These are phyloP conservation scores for Aldabrachelys gigantea DNA, from an alignment of 2,113 vertebrate species.

Conservation along the genomic window DNA sequence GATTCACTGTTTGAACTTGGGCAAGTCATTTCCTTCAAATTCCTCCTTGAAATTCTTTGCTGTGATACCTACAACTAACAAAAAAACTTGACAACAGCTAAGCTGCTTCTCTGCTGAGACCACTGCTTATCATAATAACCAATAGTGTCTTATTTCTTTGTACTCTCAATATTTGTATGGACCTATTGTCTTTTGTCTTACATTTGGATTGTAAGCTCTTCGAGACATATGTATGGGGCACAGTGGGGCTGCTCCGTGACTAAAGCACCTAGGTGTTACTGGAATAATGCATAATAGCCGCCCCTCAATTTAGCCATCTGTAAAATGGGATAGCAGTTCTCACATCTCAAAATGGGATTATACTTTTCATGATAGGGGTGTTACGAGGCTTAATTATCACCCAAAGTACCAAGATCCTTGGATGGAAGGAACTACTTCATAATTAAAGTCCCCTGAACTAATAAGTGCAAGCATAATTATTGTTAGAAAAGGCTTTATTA, in stretches of 20 bases:
- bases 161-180: background rate
- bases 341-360: background rate
- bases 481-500: constrained; percentile 30
- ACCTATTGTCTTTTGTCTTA: background rate
- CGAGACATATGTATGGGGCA: background rate
- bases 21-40: background rate
- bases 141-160: background rate
- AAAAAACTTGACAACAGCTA: background rate
- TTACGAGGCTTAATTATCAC: background rate
- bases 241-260: background rate
- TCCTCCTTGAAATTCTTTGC: accelerated
- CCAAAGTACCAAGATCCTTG: background rate
- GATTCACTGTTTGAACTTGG: background rate
- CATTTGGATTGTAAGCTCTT: accelerated
- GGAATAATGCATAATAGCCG: background rate
- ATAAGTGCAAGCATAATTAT: constrained; percentile 35
- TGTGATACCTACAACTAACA: background rate
- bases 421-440: constrained; percentile 32
- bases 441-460: constrained; percentile 11
- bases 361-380: background rate
- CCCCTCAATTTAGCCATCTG: background rate
- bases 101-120: background rate
- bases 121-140: background rate
- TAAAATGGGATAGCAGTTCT: background rate
- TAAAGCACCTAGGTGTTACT: background rate